Conservation (phyloP, 2,797 vertebrate genomes). For the Eulemur coronatus region DNA sequence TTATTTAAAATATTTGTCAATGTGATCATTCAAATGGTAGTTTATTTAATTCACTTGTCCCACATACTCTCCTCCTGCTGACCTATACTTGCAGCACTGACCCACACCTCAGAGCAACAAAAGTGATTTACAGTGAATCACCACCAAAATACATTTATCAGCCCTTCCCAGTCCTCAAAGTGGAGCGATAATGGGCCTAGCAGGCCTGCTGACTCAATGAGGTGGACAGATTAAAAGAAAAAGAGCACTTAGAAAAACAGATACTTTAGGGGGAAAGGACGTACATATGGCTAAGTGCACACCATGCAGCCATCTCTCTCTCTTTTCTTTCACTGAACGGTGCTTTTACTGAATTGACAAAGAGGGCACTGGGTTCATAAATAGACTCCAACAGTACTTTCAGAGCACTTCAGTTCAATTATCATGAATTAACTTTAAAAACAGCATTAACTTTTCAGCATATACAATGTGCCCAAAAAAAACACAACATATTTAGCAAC, state of each 20-base stretch:
- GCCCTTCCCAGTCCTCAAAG: constrained; percentile 76
- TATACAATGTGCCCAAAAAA: constrained; percentile 60
- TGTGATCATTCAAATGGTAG: neutral
- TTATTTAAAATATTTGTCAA: neutral
- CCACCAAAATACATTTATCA: constrained; percentile 77
- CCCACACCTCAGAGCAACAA: neutral
- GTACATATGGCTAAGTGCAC: constrained; percentile 56
- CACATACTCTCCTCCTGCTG: constrained; percentile 4
- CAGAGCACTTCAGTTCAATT: constrained; percentile 72
- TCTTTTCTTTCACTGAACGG: constrained; percentile 55
- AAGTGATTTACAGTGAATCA: constrained; percentile 47
- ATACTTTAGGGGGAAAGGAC: constrained; percentile 66
- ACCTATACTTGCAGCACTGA: constrained; percentile 70
- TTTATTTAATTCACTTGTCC: neutral
- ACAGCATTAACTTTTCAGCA: constrained; percentile 76
- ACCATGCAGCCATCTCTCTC: constrained; percentile 42
- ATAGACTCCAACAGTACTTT: constrained; percentile 71
- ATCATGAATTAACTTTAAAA: constrained; percentile 80
- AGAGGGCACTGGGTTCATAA: constrained; percentile 71
- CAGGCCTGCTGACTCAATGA: constrained; percentile 80
- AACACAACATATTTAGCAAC: constrained; percentile 61
- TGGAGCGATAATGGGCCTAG: constrained; percentile 77
- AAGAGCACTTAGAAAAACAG: constrained; percentile 74
- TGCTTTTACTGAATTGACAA: constrained; percentile 76
- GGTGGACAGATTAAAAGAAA: constrained; percentile 66